Base-by-base conservation (phyloP, 2,888 invertebrate species). In the Lasioglossum leucozonium region DNA sequence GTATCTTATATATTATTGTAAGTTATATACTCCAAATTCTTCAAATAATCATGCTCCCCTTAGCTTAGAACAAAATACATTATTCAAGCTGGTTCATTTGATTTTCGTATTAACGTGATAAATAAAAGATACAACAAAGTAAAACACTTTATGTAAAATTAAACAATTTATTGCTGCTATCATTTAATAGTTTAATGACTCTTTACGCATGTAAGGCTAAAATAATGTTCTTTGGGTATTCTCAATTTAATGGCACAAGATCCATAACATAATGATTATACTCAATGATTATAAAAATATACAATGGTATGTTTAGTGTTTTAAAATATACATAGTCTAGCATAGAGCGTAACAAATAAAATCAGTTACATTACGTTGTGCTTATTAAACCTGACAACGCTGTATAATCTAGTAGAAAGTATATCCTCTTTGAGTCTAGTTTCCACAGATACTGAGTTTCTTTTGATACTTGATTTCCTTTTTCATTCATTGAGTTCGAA, bases 221-320 rank as follows among this genome's bases (percentile, higher is more conserved):
- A 72, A 79, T 72, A 79, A 67, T 55, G 30, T 71, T 80, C 80
- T 82, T 82, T 74, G 80, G 47, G n/a, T 13, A 30, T 47, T n/a
- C 5, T 58, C 37, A 26, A 71, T 40, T 30, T 8, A 40, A 81
- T 55, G 79, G 67, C 81, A 77, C 58, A 16, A 55, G 26, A 47
- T 67, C 37, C 47, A 51, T 76, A 37, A 67, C 67, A 76, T 47
- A 67, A 67, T 76, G 65, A 44, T 42, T 11, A 76, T 44, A 37
- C 26, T 62, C 34, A 22, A 34, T n/a, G 62, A 75, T 65, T 75
- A 75, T 40, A 75, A 65, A 75, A 65, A 75, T 75, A 75, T 65
- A 65, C n/a, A 1, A 44, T 40, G 22, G 42, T 75, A 34, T 18
- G 42, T 75, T 75, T 65, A n/a, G 62, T 65, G 40, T 65, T 44